Conservation (phyloP, 1,140 invertebrate species). For the Leptoteleia sp. region DNA sequence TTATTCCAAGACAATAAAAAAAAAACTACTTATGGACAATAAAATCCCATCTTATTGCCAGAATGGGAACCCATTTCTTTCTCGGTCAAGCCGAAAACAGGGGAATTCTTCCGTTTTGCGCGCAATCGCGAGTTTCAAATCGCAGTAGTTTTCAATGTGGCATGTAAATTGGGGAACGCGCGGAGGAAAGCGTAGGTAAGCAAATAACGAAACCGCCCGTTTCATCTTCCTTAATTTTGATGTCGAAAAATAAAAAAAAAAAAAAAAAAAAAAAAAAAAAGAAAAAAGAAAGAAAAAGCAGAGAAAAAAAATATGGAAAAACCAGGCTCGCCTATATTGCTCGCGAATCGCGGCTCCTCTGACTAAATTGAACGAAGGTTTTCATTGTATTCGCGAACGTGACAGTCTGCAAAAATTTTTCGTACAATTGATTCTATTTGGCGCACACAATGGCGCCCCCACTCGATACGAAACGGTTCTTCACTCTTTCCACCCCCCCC, state of each 20-base stretch:
- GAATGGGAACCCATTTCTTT: neutral
- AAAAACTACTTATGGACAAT: slow-evolving; percentile 1
- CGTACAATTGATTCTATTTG: slow-evolving; percentile 63
- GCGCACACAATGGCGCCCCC: slow-evolving; percentile 40
- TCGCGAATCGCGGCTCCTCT: slow-evolving; percentile 24
- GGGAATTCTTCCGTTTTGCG: no score
- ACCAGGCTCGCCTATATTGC: no score
- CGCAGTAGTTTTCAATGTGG: neutral
- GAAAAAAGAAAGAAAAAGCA: no score
- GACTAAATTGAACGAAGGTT: slow-evolving; percentile 47
- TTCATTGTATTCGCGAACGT: slow-evolving; percentile 53
- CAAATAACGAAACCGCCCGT: slow-evolving; percentile 25
- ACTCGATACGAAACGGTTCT: slow-evolving; percentile 52
- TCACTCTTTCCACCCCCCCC: slow-evolving; percentile 46
- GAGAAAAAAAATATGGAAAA: no score
- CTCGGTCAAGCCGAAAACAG: no score
- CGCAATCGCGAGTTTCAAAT: no score
- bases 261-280: no score
- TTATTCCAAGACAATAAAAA: neutral
- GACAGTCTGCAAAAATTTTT: slow-evolving; percentile 61
- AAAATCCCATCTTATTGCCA: slow-evolving; percentile 14
- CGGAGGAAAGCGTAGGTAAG: slow-evolving; percentile 19
- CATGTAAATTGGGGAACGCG: slow-evolving; percentile 10
- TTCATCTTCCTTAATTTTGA: slow-evolving; percentile 33
- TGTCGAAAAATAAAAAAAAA: slow-evolving; percentile 15